Conservation (phyloP, 1,140 invertebrate genomes). For the Manduca sexta region DNA sequence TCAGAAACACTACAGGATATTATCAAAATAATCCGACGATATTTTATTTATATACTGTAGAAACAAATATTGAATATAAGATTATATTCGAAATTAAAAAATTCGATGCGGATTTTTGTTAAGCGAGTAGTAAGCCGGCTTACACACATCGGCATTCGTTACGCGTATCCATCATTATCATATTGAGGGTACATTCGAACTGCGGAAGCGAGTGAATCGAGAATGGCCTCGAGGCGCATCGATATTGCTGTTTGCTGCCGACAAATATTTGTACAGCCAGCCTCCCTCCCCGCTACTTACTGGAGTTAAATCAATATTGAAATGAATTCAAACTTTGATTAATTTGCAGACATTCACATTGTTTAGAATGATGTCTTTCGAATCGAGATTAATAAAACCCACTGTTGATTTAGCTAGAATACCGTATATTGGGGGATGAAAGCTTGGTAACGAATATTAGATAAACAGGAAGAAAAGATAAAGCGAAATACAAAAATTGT, state of each 20-base stretch:
- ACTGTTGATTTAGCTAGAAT: too few relatives aligned
- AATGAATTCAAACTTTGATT: constrained; percentile 70
- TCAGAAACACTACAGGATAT: too few relatives aligned
- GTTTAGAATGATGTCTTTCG: constrained; percentile 59
- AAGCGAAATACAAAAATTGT: too few relatives aligned
- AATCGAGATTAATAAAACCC: constrained; percentile 23
- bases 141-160: constrained; percentile 43
- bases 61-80: not conserved
- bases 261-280: constrained; percentile 52
- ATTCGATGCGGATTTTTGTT: constrained; percentile 17
- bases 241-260: constrained; percentile 64
- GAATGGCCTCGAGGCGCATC: constrained; percentile 54
- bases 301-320: constrained; percentile 70
- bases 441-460: too few relatives aligned
- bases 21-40: too few relatives aligned
- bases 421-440: too few relatives aligned
- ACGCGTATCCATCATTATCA: constrained; percentile 52
- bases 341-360: constrained; percentile 65
- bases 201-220: constrained; percentile 30
- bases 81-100: not conserved
- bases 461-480: too few relatives aligned
- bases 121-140: constrained; percentile 21
- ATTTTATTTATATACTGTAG: too few relatives aligned
- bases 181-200: constrained; percentile 42
- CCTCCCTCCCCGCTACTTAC: constrained; percentile 58